Evolutionary conservation across 2,113 vertebrate genomes (phyloP), one percentile per base, ranked within the genome.

Genomic region (Tapirus terrestris): DNA sequence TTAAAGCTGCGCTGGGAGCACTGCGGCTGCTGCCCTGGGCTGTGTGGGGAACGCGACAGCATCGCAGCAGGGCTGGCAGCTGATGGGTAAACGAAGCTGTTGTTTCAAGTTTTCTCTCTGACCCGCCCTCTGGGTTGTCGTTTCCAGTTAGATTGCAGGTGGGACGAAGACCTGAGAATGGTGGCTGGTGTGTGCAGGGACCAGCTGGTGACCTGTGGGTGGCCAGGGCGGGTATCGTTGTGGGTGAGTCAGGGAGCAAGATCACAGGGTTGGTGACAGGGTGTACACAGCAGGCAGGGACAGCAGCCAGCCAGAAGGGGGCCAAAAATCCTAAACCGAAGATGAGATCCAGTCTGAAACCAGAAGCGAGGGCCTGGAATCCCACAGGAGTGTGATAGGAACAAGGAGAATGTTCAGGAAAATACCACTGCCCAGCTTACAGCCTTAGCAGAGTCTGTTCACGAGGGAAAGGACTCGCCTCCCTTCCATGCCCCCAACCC

Each of bases 1-100:
- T 0, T 2, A 18, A 23, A 33, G 17, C 76, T 11, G 8, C 1
- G 2, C 31, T 11, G 1, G 1, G 60, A 25, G 0, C 45, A 0
- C 25, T 0, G 3, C 5, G 7, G 31, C 8, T 2, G 1, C 29
- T 5, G 1, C 73, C 33, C 27, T 1, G 20, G 36, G 10, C 10
- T 0, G 13, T 0, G 14, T 5, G 4, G 13, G 17, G 6, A 5
- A 3, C 3, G 0, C 39, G 1, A 3, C 14, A 0, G 72, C 21
- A 0, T 16, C 56, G 0, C 20, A 9, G 3, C 48, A 0, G 0
- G 10, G 33, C 58, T 25, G 39, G 23, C 48, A 18, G 68, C 31
- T 1, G 48, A 1, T 18, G 21, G 12, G 5, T 6, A 6, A 43
- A 25, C 14, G n/a, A 36, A 14, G 51, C 68, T 23, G 11, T 7